Conservation (phyloP, 2,797 vertebrate species). For the Microctenopoma stevenorrisi region DNA sequence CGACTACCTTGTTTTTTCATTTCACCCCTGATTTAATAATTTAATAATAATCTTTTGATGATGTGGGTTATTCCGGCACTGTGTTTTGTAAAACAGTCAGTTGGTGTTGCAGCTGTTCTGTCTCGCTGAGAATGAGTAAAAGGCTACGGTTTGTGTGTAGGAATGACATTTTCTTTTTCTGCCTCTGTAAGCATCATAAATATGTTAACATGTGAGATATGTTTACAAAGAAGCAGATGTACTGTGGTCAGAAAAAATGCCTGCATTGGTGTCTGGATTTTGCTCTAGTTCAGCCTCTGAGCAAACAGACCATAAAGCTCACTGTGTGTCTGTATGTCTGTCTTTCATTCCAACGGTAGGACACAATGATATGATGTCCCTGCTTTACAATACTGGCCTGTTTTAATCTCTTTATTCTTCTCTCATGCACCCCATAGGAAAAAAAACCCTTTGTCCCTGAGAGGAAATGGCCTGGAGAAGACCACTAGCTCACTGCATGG, state of each 20-base stretch:
- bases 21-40: too few relatives aligned
- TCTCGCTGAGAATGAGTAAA: neutral
- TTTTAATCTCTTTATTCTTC: slow-evolving; percentile 41
- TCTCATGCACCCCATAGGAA: slow-evolving; percentile 69
- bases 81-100: neutral
- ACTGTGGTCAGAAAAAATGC: slow-evolving; percentile 16
- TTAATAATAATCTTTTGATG: slow-evolving; percentile 17
- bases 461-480: slow-evolving; percentile 74
- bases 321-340: slow-evolving; percentile 13
- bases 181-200: neutral
- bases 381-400: slow-evolving; percentile 67
- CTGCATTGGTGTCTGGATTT: slow-evolving; percentile 25
- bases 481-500: slow-evolving; percentile 54
- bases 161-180: neutral
- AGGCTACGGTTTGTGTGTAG: neutral
- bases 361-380: slow-evolving; percentile 60
- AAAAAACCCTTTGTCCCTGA: slow-evolving; percentile 77
- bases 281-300: slow-evolving; percentile 12
- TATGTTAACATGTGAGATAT: slow-evolving; percentile 1
- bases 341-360: slow-evolving; percentile 51
- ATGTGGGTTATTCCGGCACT: neutral
- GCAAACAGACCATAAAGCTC: slow-evolving; percentile 52
- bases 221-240: neutral
- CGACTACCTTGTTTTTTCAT: neutral
- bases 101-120: neutral